phyloP scores from a whole-genome alignment of 2,797 vertebrate genomes.

The Valencia hispanica region DNA sequence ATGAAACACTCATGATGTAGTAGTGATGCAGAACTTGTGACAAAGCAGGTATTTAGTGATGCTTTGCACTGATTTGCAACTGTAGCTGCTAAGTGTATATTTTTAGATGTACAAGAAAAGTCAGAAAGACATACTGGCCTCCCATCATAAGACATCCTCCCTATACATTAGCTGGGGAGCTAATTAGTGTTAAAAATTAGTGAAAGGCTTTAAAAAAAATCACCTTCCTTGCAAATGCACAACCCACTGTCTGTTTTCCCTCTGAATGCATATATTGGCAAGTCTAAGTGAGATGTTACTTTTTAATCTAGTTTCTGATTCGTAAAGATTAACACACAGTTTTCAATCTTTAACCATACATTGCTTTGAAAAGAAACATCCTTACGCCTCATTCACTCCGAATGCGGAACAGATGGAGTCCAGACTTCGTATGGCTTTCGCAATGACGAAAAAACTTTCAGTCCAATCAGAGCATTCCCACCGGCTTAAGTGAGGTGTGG shows the following conservation, averaged over 20 bases:
- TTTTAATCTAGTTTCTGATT: background rate
- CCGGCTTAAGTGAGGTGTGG: no score
- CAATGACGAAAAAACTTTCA: no score
- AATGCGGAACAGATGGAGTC: no score
- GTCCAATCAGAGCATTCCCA: no score
- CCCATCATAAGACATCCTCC: conserved; percentile 32
- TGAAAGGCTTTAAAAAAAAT: background rate
- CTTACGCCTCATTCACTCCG: no score
- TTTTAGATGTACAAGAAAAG: conserved; percentile 41
- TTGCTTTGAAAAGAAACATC: background rate
- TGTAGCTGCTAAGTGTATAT: conserved; percentile 44
- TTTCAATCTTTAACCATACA: background rate
- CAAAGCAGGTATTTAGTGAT: conserved; percentile 48
- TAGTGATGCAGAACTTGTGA: conserved; percentile 52
- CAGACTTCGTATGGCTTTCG: no score
- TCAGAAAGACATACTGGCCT: conserved; percentile 49
- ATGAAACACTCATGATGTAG: conserved; percentile 50
- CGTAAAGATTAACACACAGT: background rate
- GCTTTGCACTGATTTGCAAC: conserved; percentile 40
- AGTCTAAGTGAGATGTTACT: background rate
- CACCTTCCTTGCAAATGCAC: background rate
- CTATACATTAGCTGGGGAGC: no score
- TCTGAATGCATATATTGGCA: background rate
- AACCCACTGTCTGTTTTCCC: background rate
- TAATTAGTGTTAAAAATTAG: background rate